Conservation (phyloP, 2,797 vertebrate genomes). For the Luscinia megarhynchos region DNA sequence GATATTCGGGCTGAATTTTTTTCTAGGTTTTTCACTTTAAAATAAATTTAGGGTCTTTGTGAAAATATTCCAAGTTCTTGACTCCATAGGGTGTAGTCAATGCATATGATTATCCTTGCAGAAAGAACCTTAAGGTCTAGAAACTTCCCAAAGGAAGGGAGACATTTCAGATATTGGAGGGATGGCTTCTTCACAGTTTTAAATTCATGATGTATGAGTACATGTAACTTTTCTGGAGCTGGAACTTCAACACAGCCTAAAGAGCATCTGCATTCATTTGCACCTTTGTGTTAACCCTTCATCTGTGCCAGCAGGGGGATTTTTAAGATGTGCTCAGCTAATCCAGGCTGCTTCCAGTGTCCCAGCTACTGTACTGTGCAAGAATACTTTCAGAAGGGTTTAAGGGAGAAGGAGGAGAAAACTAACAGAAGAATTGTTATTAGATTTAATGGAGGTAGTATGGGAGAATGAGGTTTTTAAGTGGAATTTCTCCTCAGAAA, state of each 20-base stretch:
- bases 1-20: background rate
- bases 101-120: background rate
- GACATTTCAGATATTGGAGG: background rate
- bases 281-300: background rate
- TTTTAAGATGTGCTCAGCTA: background rate
- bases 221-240: background rate
- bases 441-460: background rate
- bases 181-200: background rate
- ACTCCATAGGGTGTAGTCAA: background rate
- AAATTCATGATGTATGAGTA: background rate
- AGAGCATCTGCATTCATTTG: background rate
- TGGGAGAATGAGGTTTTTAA: background rate
- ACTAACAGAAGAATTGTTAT: background rate
- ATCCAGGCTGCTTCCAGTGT: background rate
- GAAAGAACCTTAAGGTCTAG: constrained; percentile 9
- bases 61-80: constrained; percentile 25
- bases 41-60: constrained; percentile 13
- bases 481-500: background rate
- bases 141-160: background rate
- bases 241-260: background rate
- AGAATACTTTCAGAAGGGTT: background rate
- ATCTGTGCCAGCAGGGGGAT: background rate
- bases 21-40: constrained; percentile 5
- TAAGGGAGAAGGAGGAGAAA: background rate
- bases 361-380: background rate